Conservation (phyloP, 2,113 vertebrate species). For the Arizona elegans region DNA sequence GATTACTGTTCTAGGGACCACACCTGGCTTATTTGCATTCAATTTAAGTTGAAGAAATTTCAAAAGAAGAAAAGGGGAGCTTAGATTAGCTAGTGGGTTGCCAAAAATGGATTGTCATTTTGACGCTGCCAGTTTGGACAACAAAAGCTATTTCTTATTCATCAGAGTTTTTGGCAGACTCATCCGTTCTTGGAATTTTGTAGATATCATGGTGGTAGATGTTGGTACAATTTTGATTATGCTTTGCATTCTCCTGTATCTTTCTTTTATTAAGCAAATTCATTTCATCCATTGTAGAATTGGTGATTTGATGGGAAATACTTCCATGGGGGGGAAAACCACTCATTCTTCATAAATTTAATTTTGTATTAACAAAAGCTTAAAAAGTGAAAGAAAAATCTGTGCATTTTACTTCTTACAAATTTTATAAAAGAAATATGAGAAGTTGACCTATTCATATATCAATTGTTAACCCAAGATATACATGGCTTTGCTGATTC, state of each 20-base stretch:
- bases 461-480: neutral
- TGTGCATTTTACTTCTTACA: neutral
- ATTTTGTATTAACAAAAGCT: conserved; percentile 20
- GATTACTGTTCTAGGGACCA: conserved; percentile 63
- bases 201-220: conserved; percentile 17
- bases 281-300: conserved; percentile 25
- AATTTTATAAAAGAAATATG: neutral
- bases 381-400: conserved; percentile 1
- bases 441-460: neutral
- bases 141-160: conserved; percentile 44
- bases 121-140: conserved; percentile 38
- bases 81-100: conserved; percentile 18
- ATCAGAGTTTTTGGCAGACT: conserved; percentile 18
- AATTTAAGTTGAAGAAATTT: conserved; percentile 67
- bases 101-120: conserved; percentile 57
- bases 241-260: conserved; percentile 16
- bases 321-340: neutral
- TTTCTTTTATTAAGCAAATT: conserved; percentile 28
- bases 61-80: conserved; percentile 59
- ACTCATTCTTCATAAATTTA: conserved; percentile 10
- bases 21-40: conserved; percentile 74
- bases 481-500: neutral
- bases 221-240: neutral
- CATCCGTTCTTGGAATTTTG: conserved; percentile 33
- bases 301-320: conserved; percentile 10